Base-by-base conservation (phyloP, 2,797 vertebrate species). In the Poecilia gillii region DNA sequence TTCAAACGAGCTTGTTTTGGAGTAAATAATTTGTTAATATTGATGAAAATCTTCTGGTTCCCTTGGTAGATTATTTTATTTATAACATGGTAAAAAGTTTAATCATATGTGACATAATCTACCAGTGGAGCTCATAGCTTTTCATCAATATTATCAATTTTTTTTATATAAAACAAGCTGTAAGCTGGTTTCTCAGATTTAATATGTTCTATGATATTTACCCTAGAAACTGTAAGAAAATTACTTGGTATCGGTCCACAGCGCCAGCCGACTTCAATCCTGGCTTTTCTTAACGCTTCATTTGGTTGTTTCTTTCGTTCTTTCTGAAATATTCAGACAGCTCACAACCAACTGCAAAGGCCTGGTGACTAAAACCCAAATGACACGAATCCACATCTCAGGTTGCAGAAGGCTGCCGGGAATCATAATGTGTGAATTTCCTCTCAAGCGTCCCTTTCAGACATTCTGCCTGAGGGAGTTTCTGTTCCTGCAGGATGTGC, bases 201-300 rank as follows among this genome's bases (percentile, higher is more conserved):
- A 2, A 7, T 51, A 6, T 23, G 49, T 6, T 3, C 2, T 51
- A 51, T 6, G 0, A 51, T 51, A 51, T 51, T 51, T 51, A 1
- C 49, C 20, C 49, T 51, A 8, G 20, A 25, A 23, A 51, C 47
- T 18, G 2, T 18, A 49, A 6, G 5, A 16, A 20, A 49, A 20
- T 2, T 20, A 23, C 49, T 51, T 51, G 49, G 18, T 51, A 62
- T 82, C 74, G 73, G 74, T 28, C 13, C 25, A 77, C 76, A 81
- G 51, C 31, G 62, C 76, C 77, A 75, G 72, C 57, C 57, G 76
- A 70, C 78, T 80, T 28, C 11, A 82, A 70, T 45, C 75, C 75
- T 72, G 79, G 72, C 75, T 82, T 79, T 47, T 81, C 82, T 82
- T 83, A 78, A 78, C 11, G 23, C 80, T 59, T 85, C 70, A 76